Evolutionary conservation across 2,888 invertebrate genomes (phyloP).

Genomic region (Torymus texanus): DNA sequence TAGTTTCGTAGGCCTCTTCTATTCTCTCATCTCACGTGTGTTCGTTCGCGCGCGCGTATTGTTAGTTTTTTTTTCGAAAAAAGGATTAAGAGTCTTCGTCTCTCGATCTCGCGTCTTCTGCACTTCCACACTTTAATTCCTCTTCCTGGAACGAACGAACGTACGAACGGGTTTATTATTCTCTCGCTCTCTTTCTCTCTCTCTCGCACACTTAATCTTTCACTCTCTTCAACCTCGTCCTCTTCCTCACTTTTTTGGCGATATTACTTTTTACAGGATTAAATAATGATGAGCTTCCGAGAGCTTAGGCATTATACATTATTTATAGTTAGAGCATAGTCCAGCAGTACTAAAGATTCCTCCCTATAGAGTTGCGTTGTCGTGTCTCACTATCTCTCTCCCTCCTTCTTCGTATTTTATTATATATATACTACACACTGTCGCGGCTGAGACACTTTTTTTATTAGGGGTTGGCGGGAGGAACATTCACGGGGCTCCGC

Average conservation of each 20-base stretch:
- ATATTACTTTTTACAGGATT: slow-evolving; percentile 49
- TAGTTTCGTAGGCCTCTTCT: slow-evolving; percentile 51
- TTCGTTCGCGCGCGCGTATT: not conserved
- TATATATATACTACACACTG: no score
- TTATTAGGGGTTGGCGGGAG: slow-evolving; percentile 19
- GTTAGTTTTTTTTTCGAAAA: slow-evolving; percentile 32
- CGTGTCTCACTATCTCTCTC: not conserved
- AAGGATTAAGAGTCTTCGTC: slow-evolving; percentile 44
- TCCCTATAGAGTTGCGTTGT: not conserved
- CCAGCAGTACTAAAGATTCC: slow-evolving; percentile 55
- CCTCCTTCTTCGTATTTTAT: not conserved
- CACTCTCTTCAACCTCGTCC: no score
- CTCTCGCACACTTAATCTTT: slow-evolving; percentile 7
- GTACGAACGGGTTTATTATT: slow-evolving; percentile 8
- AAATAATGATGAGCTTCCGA: slow-evolving; percentile 47
- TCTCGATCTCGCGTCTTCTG: slow-evolving; percentile 37
- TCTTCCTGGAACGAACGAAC: slow-evolving; percentile 24
- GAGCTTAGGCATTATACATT: slow-evolving; percentile 50
- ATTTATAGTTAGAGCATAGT: slow-evolving; percentile 29
- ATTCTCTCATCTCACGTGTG: slow-evolving; percentile 21
- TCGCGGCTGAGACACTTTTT: slow-evolving; percentile 24
- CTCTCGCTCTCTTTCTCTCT: not conserved
- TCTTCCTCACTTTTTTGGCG: slow-evolving; percentile 38
- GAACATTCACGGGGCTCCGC: slow-evolving; percentile 46
- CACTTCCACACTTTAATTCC: slow-evolving; percentile 23